Percentiles rank a stretch among this genome's conserved stretches.
These are phyloP conservation scores for Polydrusus pterygomalis DNA, from an alignment of 2,888 invertebrate species.

Conservation along the genomic window DNA sequence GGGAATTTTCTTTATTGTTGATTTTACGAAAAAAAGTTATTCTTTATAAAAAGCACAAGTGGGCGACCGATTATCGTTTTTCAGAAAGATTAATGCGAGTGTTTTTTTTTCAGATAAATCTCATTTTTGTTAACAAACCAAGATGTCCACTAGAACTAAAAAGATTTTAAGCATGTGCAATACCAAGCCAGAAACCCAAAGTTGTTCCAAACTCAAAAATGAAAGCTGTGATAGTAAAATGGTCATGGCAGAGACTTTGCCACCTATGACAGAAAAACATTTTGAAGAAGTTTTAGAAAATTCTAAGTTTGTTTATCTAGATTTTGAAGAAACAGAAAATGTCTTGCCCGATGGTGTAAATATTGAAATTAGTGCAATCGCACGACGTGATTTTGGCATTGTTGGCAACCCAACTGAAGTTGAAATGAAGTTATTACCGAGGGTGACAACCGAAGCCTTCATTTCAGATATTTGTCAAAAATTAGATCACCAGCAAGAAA, in stretches of 20 bases:
- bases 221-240: neutral
- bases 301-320: neutral
- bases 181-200: constrained; percentile 1
- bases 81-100: neutral
- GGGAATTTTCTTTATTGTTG: no score
- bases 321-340: neutral
- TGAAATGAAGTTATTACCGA: neutral
- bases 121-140: neutral
- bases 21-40: no score
- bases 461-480: neutral
- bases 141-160: neutral
- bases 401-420: neutral
- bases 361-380: neutral
- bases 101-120: neutral
- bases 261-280: neutral
- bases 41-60: no score
- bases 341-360: neutral
- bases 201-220: neutral
- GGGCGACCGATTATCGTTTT: neutral
- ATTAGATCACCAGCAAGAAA: neutral
- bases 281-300: constrained; percentile 1
- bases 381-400: neutral
- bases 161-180: neutral
- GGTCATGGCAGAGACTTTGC: neutral
- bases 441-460: neutral